Percentiles rank a stretch among this genome's conserved stretches.
phyloP scores from a whole-genome alignment of 1,140 invertebrate genomes.

The Drosophila ironensis region DNA sequence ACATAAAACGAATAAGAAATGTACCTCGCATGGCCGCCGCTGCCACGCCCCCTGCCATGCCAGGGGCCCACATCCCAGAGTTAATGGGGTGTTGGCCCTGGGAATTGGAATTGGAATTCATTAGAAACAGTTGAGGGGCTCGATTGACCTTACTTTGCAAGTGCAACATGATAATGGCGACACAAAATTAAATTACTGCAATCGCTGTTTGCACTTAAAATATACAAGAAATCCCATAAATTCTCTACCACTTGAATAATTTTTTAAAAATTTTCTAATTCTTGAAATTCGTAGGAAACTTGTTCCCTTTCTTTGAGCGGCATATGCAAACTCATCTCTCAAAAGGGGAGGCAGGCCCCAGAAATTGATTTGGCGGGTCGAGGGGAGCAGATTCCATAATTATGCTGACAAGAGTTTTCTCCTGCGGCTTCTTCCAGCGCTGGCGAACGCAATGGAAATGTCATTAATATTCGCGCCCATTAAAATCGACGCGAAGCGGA shows the following conservation, averaged over 20 bases:
- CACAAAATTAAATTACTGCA: no score
- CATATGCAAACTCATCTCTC: no score
- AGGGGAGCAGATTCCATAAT: conserved; percentile 42
- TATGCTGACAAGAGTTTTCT: conserved; percentile 72
- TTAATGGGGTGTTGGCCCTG: conserved; percentile 12
- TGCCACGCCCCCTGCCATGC: conserved; percentile 45
- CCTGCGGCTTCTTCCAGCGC: conserved; percentile 3
- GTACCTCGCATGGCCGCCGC: conserved; percentile 32
- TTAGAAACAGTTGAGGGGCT: no score
- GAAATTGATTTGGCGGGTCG: conserved; percentile 1
- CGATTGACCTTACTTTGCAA: no score
- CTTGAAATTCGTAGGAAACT: no score
- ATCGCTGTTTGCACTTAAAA: no score
- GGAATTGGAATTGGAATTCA: conserved; percentile 12
- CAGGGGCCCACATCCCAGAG: conserved; percentile 1
- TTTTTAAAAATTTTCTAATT: no score
- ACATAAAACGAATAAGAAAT: conserved; percentile 14
- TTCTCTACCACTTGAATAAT: no score
- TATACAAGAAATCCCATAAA: no score
- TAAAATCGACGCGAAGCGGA: conserved; percentile 75
- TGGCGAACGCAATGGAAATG: conserved; percentile 71
- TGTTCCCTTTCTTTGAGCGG: no score
- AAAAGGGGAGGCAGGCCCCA: conserved; percentile 15
- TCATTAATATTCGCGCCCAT: conserved; percentile 80
- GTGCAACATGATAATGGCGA: no score